Evolutionary conservation across 2,888 invertebrate species (phyloP), one percentile per base, ranked within the genome.

Genomic region (Meiosimyza platycephala): DNA sequence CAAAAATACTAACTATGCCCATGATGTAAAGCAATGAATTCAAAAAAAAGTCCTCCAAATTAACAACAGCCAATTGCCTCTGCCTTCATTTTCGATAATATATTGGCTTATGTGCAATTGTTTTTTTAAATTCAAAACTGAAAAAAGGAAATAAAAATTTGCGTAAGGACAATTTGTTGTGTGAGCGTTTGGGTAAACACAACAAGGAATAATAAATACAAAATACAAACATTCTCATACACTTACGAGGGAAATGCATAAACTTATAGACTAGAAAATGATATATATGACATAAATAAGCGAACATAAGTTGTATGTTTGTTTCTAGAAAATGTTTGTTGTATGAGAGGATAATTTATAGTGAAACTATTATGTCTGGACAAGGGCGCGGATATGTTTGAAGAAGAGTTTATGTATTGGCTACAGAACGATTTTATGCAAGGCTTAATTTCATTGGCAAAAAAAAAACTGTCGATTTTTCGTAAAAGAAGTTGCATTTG

Each of bases 281-380:
- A 76, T 78, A 77, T 78, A 78, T 78, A 77, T 76, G 76, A 76
- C 76, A 77, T 76, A 76, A 77, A 77, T 77, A 77, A 76, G 76
- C 73, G 76, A 76, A 77, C 78, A 78, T 79, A 79, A 78, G 78
- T 77, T 77, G 76, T 76, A 78, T 78, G 75, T 76, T 76, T 77
- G 66, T 72, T 70, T 65, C 63, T 12, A 52, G 71, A 73, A 68
- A 72, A 66, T 60, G 67, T 66, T 60, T 54, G 68, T 16, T 48
- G 57, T 18, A 64, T 28, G 55, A 50, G 68, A 50, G 75, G 64
- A 77, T 71, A 76, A 76, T 74, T 75, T 75, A 77, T 77, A 76
- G 69, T 69, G 70, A 74, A 76, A 74, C 72, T 71, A 77, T 77
- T 74, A 76, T 75, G 77, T 75, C 76, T 74, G 72, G 50, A 54